Base-by-base conservation (phyloP, 2,113 vertebrate genomes). In the Opisthocomus hoazin region DNA sequence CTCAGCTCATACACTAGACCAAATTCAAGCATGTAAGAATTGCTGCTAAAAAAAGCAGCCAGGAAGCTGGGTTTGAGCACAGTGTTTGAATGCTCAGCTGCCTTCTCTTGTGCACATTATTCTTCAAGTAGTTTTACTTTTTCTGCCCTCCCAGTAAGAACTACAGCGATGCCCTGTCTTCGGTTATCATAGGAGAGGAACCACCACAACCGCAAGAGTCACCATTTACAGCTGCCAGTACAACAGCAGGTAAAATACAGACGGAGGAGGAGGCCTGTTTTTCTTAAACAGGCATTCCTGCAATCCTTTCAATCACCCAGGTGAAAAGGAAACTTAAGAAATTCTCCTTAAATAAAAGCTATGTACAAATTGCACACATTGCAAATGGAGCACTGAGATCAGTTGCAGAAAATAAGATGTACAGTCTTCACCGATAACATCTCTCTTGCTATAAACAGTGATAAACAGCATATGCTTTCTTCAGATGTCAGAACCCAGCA, bases 311-410 rank as follows among this genome's bases (percentile, higher is more conserved):
- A 57, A 19, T 83, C 63, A 58, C 36, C 90, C 77, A 93, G 74
- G 91, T 93, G 96, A 95, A 60, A 91, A 96, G 93, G 69, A 89
- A 94, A 94, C 90, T 94, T 97, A 96, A 96, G 78, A 96, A 97
- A 96, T 93, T 94, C 82, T 90, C 90, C 94, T 98, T 98, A 98
- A 98, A 98, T 98, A 98, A 96, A 88, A 94, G 94, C 81, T 98
- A 97, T 98, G 91, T 98, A 98, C 97, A 98, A 96, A 98, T 98
- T 97, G 98, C 98, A 98, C 98, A 95, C 92, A 70, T 97, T 93
- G 97, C 94, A 96, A 94, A 75, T 4, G 90, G 97, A 97, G 96
- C 97, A 97, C 97, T 97, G 94, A 95, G 97, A 97, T 96, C 97
- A 97, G 97, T 97, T 93, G 95, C 75, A 95, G 96, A 96, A 97